Percentiles rank a stretch among this genome's conserved stretches.
phyloP scores from a whole-genome alignment of 1,140 invertebrate species.

The Tetragonula clypearis region DNA sequence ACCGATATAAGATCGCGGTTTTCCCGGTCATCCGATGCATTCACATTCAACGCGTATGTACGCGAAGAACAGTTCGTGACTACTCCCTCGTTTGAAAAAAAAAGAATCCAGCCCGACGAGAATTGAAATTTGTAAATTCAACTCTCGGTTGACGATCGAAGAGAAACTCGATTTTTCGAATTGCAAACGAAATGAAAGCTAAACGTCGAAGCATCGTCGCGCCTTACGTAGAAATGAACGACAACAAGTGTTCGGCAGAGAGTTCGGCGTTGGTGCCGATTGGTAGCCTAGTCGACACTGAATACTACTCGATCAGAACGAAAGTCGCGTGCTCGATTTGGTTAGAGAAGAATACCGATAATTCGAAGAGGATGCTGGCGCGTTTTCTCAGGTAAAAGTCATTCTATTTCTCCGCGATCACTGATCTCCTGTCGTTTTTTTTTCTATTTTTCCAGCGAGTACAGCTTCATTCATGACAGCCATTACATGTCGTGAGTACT shows the following conservation, averaged over 20 bases:
- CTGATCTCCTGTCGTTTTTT: slow-evolving; percentile 31
- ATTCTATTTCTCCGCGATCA: not conserved
- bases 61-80: not conserved
- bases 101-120: not conserved
- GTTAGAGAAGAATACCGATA: slow-evolving; percentile 57
- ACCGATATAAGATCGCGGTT: slow-evolving; percentile 16
- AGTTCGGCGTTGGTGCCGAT: slow-evolving; percentile 15
- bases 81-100: not conserved
- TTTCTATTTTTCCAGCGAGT: slow-evolving; percentile 76
- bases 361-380: slow-evolving; percentile 46
- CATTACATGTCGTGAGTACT: slow-evolving; percentile 82
- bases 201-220: slow-evolving; percentile 5
- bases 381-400: slow-evolving; percentile 72
- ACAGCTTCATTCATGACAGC: slow-evolving; percentile 83
- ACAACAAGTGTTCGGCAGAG: not conserved
- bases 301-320: slow-evolving; percentile 57
- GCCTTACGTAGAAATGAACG: slow-evolving; percentile 29
- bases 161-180: not conserved
- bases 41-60: not conserved
- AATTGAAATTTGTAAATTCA: not conserved
- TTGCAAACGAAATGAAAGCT: not conserved
- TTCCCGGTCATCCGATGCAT: not conserved
- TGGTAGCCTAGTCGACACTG: not conserved
- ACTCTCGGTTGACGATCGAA: no score
- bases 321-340: slow-evolving; percentile 61